phyloP scores from a whole-genome alignment of 2,797 vertebrate species.

The Rachycentron canadum region DNA sequence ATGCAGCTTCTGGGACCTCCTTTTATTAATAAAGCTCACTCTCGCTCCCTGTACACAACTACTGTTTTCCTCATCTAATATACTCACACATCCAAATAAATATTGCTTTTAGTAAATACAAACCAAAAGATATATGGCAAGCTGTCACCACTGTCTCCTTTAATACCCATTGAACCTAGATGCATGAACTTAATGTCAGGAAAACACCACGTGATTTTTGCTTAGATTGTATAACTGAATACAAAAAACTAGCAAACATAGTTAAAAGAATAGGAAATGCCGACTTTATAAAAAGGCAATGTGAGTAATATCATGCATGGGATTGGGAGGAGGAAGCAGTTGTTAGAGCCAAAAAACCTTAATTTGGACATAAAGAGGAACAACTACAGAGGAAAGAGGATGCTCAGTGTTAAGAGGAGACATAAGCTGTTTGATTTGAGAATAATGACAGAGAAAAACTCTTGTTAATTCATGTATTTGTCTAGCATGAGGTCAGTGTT shows the following conservation, averaged over 20 bases:
- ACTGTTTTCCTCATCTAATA: conserved; percentile 13
- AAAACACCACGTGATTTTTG: background rate
- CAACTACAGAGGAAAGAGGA: background rate
- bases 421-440: background rate
- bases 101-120: conserved; percentile 19
- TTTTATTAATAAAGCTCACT: conserved; percentile 72
- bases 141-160: background rate
- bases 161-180: background rate
- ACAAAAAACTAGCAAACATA: background rate
- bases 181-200: conserved; percentile 16
- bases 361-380: background rate
- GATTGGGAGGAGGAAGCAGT: conserved; percentile 4
- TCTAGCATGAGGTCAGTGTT: conserved; percentile 20
- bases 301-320: background rate
- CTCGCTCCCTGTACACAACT: conserved; percentile 18
- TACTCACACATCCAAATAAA: conserved; percentile 30
- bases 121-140: background rate
- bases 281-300: background rate
- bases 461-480: background rate
- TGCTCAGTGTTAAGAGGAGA: background rate
- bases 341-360: conserved; percentile 2
- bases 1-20: conserved; percentile 55
- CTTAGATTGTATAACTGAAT: background rate
- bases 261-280: conserved; percentile 1
- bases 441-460: background rate